Evolutionary conservation across 2,888 invertebrate species (phyloP).

Genomic region (Lycocerus yunnanus): DNA sequence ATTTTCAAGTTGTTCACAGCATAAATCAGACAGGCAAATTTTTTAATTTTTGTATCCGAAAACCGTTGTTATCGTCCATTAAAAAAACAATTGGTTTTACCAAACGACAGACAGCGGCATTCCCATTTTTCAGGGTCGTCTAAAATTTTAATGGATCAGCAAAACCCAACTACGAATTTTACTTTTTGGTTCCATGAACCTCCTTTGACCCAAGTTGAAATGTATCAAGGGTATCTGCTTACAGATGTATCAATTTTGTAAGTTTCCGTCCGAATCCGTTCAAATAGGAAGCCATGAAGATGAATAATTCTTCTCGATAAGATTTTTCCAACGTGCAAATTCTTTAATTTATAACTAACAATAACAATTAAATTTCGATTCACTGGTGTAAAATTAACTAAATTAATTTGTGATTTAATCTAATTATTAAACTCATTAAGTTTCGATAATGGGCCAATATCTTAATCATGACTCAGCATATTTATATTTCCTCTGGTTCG

Average conservation of each 20-base stretch:
- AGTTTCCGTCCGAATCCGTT: background rate
- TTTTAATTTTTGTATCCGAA: background rate
- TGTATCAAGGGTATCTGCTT: background rate
- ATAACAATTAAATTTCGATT: background rate
- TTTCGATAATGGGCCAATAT: background rate
- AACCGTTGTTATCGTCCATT: background rate
- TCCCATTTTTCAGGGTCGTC: background rate
- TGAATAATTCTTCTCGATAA: background rate
- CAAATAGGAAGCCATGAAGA: too few species aligned
- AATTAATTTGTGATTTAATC: background rate
- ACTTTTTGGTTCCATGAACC: background rate
- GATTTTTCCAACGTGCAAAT: background rate
- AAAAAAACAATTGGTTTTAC: background rate
- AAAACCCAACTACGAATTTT: background rate
- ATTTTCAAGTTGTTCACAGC: background rate
- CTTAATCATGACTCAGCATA: background rate
- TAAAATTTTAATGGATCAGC: background rate
- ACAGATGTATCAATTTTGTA: background rate
- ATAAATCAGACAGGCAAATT: background rate
- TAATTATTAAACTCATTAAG: background rate
- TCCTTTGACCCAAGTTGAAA: background rate
- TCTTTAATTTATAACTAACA: background rate
- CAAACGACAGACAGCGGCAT: background rate
- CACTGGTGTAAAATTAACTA: background rate
- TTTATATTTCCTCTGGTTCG: background rate